These are phyloP conservation scores for Agrochola lota DNA, from an alignment of 2,888 invertebrate species.

Conservation along the genomic window DNA sequence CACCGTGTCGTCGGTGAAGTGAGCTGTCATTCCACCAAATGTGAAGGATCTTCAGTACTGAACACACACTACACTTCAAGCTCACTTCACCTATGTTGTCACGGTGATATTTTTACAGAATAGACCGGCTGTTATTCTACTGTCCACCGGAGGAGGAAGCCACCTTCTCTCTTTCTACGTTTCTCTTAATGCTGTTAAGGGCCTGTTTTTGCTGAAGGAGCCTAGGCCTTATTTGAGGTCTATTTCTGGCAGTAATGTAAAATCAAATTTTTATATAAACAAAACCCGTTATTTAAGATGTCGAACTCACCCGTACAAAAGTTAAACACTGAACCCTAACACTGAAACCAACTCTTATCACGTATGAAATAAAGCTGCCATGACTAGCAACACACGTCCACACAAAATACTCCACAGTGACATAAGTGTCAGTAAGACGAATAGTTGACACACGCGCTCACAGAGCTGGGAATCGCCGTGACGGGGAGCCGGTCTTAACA, in stretches of 20 bases:
- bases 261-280: background rate
- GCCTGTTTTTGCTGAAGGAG: background rate
- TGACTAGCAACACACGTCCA: background rate
- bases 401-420: constrained; percentile 3
- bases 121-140: background rate
- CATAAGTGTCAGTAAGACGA: constrained; percentile 26
- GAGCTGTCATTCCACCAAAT: no score
- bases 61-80: no score
- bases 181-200: background rate
- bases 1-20: no score
- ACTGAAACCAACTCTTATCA: background rate
- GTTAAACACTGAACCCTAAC: background rate
- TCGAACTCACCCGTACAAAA: background rate
- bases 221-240: background rate
- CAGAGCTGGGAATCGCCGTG: background rate
- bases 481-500: no score
- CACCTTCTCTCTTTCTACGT: background rate
- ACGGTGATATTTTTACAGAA: no score
- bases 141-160: background rate
- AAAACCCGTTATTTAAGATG: background rate
- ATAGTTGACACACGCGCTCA: constrained; percentile 12
- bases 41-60: no score
- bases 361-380: background rate
- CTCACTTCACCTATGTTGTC: no score
- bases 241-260: background rate